Evolutionary conservation across 2,797 vertebrate species (phyloP).

Genomic region (Lepilemur septentrionalis): DNA sequence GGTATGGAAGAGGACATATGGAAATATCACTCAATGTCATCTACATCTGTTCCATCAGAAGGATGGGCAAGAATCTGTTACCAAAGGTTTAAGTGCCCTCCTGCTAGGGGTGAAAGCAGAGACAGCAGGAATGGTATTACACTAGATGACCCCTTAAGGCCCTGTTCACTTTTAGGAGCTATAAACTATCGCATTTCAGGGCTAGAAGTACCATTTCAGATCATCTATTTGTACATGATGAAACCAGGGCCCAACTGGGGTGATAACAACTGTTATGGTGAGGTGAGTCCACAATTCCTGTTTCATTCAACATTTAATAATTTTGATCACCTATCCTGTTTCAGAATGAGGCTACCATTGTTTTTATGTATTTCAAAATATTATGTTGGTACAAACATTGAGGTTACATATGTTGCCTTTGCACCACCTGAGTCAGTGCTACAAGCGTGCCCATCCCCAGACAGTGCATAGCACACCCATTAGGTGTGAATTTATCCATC

Average conservation of each 20-base stretch:
- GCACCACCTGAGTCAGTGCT: too few relatives aligned
- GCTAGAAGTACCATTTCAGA: constrained; percentile 8
- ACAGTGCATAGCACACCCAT: too few relatives aligned
- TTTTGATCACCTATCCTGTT: neutral
- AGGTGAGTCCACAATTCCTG: neutral
- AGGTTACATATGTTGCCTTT: too few relatives aligned
- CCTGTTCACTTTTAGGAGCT: constrained; percentile 35
- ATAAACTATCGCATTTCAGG: constrained; percentile 19
- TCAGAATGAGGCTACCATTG: neutral
- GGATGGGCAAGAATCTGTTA: neutral
- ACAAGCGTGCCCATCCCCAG: too few relatives aligned
- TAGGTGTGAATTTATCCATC: too few relatives aligned
- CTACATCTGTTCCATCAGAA: constrained; percentile 41
- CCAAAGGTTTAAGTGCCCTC: neutral
- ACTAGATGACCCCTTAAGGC: constrained; percentile 1
- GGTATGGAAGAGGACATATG: neutral
- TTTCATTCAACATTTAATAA: neutral
- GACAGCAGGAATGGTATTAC: neutral
- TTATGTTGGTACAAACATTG: too few relatives aligned
- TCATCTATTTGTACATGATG: neutral
- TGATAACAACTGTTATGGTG: neutral
- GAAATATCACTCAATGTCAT: constrained; percentile 9
- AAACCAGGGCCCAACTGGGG: neutral
- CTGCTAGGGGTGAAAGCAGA: neutral
- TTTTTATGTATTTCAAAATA: too few relatives aligned